Percentiles rank a stretch among this genome's conserved stretches.
These are phyloP conservation scores for Clarias laeviceps DNA, from an alignment of 2,797 vertebrate species.

Conservation along the genomic window DNA sequence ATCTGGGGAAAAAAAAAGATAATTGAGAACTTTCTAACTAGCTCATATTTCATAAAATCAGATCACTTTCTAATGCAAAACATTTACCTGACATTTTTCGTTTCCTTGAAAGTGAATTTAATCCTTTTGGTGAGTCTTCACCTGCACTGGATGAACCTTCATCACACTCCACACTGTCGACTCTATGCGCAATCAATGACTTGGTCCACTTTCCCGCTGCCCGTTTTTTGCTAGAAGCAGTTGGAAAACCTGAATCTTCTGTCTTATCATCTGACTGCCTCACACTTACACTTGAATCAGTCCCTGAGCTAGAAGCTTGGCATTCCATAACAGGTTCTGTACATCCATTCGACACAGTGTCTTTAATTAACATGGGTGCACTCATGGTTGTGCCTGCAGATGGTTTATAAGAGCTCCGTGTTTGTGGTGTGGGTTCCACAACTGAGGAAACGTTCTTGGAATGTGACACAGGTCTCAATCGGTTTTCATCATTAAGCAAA, in stretches of 20 bases:
- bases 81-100: slow-evolving; percentile 49
- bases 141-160: slow-evolving; percentile 20
- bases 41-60: not conserved
- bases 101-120: slow-evolving; percentile 36
- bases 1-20: slow-evolving; percentile 26
- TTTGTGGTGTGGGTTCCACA: not conserved
- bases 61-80: not conserved
- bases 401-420: not conserved
- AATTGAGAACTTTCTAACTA: not conserved
- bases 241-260: slow-evolving; percentile 25
- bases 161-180: slow-evolving; percentile 20
- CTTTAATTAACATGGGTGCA: not conserved
- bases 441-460: not conserved
- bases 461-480: not conserved
- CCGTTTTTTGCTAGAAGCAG: slow-evolving; percentile 17
- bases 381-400: not conserved
- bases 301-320: slow-evolving; percentile 15
- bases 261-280: slow-evolving; percentile 24
- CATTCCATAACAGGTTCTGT: slow-evolving; percentile 27
- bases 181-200: slow-evolving; percentile 5
- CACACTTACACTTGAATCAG: not conserved
- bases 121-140: slow-evolving; percentile 25
- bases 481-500: not conserved
- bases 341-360: not conserved
- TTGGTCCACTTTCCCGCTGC: slow-evolving; percentile 23